Conservation (phyloP, 2,113 vertebrate species). For the cat (Felis catus) region F.catus_Fca126_mat1.0 CM031419.1:29586501-29587000, state of each 20-base stretch:
- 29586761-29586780: background rate
- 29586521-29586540: background rate
- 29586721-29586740: background rate
- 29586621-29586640: background rate
- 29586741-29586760: background rate
- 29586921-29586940: background rate
- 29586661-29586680: background rate
- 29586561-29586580: background rate
- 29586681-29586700: background rate
- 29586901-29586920: background rate
- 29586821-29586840: background rate
- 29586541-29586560: background rate
- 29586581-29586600: background rate
- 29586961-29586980: background rate
- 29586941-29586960: background rate
- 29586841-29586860: background rate
- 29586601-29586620: slow-evolving; percentile 5
- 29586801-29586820: background rate
- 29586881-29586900: background rate
- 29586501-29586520: background rate
- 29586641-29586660: background rate
- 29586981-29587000: background rate
- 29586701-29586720: background rate
- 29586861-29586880: background rate
- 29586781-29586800: background rate